Base-by-base conservation (phyloP, 2,113 vertebrate species). In the Alethe castanea region DNA sequence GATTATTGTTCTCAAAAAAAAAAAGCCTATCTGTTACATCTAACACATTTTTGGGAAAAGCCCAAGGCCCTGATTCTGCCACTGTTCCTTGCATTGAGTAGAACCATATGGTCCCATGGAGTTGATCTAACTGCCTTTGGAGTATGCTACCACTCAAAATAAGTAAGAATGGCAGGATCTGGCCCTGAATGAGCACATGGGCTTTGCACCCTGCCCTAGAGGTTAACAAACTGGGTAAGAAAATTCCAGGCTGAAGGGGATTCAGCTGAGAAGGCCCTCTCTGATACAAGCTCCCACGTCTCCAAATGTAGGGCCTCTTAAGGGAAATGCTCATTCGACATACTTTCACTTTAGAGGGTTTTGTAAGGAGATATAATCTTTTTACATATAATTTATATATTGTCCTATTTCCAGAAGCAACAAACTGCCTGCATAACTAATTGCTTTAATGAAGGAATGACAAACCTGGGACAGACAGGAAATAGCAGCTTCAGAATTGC, bases 131-230 rank as follows among this genome's bases (percentile, higher is more conserved):
- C 92, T 95, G 86, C 90, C 64, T 78, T 62, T 90, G 89, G 93
- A 96, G 90, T 74, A 76, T 95, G 94, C 92, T 94, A 94, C 90
- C 72, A 94, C 92, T 96, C 94, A 96, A 92, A 85, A 81, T 97
- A 97, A 97, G 72, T 94, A 96, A 87, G 87, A 94, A 72, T 95
- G 96, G 95, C 94, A 97, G 92, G 66, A 94, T 96, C 92, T 92
- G 95, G 95, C 90, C 94, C 94, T 67, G 72, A 97, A 90, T 67
- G 80, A 96, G 72, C 90, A 95, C 93, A 81, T 78, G 90, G 64
- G 64, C 76, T 96, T 82, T 96, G 95, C 92, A 97, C 88, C 93
- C 88, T 94, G 92, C 92, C 96, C 95, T 88, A 84, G 77, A 95
- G 90, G 94, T 96, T 97, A 97, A 95, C 78, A 89, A 90, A 95